Evolutionary conservation across 1,140 invertebrate species (phyloP), one percentile per base, ranked within the genome.

Genomic region (Leptinotarsa defecta): DNA sequence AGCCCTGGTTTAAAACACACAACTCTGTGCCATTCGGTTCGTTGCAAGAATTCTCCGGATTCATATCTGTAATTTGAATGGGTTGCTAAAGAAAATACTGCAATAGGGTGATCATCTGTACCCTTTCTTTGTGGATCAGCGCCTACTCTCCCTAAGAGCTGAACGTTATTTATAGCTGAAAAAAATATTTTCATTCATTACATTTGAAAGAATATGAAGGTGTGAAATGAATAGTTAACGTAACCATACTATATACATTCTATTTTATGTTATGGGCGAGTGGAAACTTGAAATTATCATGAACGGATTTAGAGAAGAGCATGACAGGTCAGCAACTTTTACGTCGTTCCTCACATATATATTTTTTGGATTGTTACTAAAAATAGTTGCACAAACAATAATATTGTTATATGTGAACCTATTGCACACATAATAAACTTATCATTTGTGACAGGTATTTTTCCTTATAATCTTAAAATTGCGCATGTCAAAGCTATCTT

Each of bases 11-110:
- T 95, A 83, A 98, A 98, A 5, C 97, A 91, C 81, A 93, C 93
- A 68, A 98, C 86, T 81, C 93, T 89, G 84, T 98, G 96, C 96
- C 96, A 97, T 77, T 97, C 95, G 20, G 95, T 96, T 80, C 93
- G 91, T 84, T 96, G 94, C 13, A 93, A 85, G 81, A 93, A 88
- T 82, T 95, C 93, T 20, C 94, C 94, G 86, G 88, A 90, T 82
- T 91, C 90, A 86, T 91, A 91, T 80, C 91, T 92, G 82, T 94
- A 96, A 86, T 94, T 95, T 13, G 90, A 91, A 82, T 96, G 93
- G 43, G 96, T 98, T 4, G 96, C 96, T 65, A 98, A 78, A 13
- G 95, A 95, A 87, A 98, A 98, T 71, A 94, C 90, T 65, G 96
- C 91, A 24, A 97, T 93, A 13, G 96, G 96, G 86, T 95, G 94